phyloP scores from a whole-genome alignment of 2,888 invertebrate genomes.

The Electrophaes corylata region DNA sequence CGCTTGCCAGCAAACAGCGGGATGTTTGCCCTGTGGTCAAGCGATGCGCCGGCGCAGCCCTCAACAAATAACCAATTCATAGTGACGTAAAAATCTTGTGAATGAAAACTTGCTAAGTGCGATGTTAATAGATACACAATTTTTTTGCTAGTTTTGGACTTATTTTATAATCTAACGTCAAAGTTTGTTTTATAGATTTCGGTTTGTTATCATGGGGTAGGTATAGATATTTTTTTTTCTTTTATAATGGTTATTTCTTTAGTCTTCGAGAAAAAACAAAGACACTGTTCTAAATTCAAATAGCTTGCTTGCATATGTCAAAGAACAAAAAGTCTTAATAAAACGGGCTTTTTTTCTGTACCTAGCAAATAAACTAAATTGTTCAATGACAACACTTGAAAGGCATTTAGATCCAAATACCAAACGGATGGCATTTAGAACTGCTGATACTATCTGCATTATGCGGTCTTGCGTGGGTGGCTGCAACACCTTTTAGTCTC shows the following conservation, averaged over 20 bases:
- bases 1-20: conserved; percentile 63
- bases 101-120: conserved; percentile 63
- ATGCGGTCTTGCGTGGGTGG: conserved; percentile 11
- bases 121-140: conserved; percentile 17
- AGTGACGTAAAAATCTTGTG: conserved; percentile 54
- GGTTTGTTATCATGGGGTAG: too few relatives aligned
- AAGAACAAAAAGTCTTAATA: too few relatives aligned
- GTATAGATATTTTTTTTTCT: too few relatives aligned
- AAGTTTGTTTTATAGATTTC: too few relatives aligned
- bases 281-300: too few relatives aligned
- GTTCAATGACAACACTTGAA: conserved; percentile 20
- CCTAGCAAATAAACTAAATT: conserved; percentile 13
- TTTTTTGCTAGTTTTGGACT: neutral
- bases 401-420: conserved; percentile 24
- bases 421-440: conserved; percentile 20
- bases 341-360: neutral
- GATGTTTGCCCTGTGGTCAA: conserved; percentile 56
- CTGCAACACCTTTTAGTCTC: conserved; percentile 5
- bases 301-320: too few relatives aligned
- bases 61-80: conserved; percentile 60
- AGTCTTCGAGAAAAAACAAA: too few relatives aligned
- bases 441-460: conserved; percentile 15
- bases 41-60: conserved; percentile 62
- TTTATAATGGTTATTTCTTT: too few relatives aligned
- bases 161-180: neutral